Percentiles rank a stretch among this genome's conserved stretches.
These are phyloP conservation scores for Glaucidium brasilianum DNA, from an alignment of 2,113 vertebrate species.

Conservation along the genomic window DNA sequence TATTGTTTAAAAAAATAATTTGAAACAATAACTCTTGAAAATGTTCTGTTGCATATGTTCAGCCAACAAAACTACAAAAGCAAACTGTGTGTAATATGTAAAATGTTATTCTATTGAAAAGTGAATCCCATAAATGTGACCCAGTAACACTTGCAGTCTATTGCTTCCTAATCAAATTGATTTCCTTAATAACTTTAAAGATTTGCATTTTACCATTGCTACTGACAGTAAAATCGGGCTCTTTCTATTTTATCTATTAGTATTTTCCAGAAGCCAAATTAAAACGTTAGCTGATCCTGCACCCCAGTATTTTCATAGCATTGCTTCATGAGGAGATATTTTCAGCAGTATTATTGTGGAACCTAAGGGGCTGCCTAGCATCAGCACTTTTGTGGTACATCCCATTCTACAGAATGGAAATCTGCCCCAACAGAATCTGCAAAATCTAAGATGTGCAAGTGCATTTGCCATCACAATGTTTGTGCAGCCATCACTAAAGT, in stretches of 20 bases:
- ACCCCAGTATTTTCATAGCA: neutral
- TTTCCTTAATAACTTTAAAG: neutral
- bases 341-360: neutral
- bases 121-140: neutral
- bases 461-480: neutral
- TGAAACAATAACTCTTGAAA: neutral
- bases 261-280: neutral
- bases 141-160: neutral
- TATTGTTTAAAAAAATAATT: neutral
- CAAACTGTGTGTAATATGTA: neutral
- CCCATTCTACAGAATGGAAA: neutral
- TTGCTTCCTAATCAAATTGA: neutral
- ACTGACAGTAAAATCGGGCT: neutral
- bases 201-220: neutral
- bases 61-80: neutral
- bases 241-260: neutral
- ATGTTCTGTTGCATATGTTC: neutral
- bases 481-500: neutral
- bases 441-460: neutral
- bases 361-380: neutral
- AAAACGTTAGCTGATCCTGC: neutral
- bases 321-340: neutral
- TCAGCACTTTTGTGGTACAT: neutral
- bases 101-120: neutral
- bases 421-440: neutral